Evolutionary conservation across 2,113 vertebrate species (phyloP).

Genomic region (Malurus alboscapulatus): DNA sequence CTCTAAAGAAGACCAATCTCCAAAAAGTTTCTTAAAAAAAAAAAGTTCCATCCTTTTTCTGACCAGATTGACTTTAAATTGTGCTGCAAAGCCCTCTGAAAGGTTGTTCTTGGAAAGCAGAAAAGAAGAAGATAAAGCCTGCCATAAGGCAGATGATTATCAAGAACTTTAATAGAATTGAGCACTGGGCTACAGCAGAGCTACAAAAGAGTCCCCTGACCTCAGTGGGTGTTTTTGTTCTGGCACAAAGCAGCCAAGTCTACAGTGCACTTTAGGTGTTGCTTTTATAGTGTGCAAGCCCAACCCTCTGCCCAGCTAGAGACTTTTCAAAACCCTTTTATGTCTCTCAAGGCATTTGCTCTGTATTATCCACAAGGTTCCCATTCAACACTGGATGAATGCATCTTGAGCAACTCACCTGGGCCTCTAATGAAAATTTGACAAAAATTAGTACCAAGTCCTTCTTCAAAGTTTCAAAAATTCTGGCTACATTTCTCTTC

Average conservation of each 20-base stretch:
- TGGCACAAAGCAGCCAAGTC: conserved; percentile 38
- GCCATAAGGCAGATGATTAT: conserved; percentile 58
- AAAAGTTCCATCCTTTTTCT: neutral
- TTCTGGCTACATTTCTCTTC: neutral
- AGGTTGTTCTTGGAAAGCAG: conserved; percentile 45
- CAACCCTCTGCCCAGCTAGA: neutral
- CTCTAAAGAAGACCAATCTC: neutral
- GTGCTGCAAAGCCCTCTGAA: conserved; percentile 10
- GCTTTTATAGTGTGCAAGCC: neutral
- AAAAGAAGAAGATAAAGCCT: conserved; percentile 9
- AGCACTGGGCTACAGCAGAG: neutral
- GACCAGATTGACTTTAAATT: conserved; percentile 32
- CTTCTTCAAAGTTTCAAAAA: neutral
- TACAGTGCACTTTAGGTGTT: neutral
- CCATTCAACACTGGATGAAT: neutral
- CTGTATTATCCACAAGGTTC: neutral
- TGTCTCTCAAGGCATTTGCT: neutral
- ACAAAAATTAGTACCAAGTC: neutral
- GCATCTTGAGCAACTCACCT: neutral
- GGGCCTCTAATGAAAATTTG: neutral
- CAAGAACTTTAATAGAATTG: conserved; percentile 47
- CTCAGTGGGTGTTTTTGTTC: conserved; percentile 51
- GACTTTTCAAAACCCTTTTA: conserved; percentile 12
- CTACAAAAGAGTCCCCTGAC: conserved; percentile 40
- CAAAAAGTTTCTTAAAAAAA: neutral